Percentiles rank a stretch among this genome's conserved stretches.
These are phyloP conservation scores for Cladopsammia gracilis DNA, from an alignment of 64 coral and sea anemone genomes.

Conservation along the genomic window DNA sequence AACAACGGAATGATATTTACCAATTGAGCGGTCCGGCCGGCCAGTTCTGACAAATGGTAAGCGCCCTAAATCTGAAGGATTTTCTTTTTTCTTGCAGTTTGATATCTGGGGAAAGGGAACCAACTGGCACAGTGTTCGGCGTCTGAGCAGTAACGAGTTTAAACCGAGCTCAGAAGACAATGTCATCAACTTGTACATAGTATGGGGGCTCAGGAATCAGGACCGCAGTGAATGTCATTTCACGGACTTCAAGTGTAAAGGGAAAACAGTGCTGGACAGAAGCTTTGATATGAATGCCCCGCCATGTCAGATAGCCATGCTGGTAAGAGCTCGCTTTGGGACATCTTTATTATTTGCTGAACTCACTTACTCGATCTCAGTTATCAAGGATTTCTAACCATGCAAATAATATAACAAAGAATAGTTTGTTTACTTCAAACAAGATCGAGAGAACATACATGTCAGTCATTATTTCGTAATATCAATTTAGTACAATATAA, in stretches of 20 bases:
- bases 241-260: constrained; percentile 83
- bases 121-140: constrained; percentile 81
- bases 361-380: neutral
- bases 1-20: too few species aligned
- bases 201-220: constrained; percentile 78
- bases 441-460: too few species aligned
- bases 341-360: neutral
- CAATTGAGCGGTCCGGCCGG: too few species aligned
- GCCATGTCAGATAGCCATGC: constrained; percentile 79
- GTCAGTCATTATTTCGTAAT: too few species aligned
- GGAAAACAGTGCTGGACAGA: constrained; percentile 64
- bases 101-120: constrained; percentile 75
- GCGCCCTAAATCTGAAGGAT: neutral
- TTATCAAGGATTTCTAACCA: too few species aligned
- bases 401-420: too few species aligned
- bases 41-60: too few species aligned
- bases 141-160: constrained; percentile 57
- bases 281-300: constrained; percentile 86
- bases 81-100: constrained; percentile 28
- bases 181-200: constrained; percentile 74
- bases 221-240: constrained; percentile 79
- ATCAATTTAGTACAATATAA: too few species aligned
- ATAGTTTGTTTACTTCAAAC: too few species aligned
- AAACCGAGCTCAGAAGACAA: constrained; percentile 81
- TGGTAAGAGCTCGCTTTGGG: constrained; percentile 44